A percentile compares a stretch with the other conserved stretches of the same genome.
Conservation (phyloP, 2,113 vertebrate genomes). For the Zosterops borbonicus region DNA sequence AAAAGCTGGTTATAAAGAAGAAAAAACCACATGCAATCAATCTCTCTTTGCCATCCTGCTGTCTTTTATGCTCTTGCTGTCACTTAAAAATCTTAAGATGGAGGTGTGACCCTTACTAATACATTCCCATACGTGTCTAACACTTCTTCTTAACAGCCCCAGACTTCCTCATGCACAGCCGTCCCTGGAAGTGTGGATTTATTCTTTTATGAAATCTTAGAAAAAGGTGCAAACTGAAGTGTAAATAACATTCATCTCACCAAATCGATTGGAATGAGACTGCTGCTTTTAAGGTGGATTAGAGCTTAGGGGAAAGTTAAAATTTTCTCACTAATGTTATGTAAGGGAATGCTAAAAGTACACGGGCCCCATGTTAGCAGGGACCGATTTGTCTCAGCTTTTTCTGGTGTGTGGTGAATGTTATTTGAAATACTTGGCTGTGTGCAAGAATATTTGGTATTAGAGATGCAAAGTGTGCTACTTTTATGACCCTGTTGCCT, state of each 20-base stretch:
- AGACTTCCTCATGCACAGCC: slow-evolving; percentile 72
- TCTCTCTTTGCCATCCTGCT: slow-evolving; percentile 50
- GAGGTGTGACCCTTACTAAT: slow-evolving; percentile 80
- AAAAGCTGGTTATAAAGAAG: neutral
- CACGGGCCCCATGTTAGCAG: neutral
- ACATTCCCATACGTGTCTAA: slow-evolving; percentile 79
- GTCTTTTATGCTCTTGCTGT: slow-evolving; percentile 53
- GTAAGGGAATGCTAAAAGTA: neutral
- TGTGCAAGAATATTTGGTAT: neutral
- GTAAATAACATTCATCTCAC: slow-evolving; percentile 82
- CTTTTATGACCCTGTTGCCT: slow-evolving; percentile 23
- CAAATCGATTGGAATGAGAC: slow-evolving; percentile 59
- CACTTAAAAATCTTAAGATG: slow-evolving; percentile 70
- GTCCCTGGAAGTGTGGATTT: slow-evolving; percentile 78
- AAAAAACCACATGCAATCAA: slow-evolving; percentile 2
- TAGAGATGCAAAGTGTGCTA: slow-evolving; percentile 24
- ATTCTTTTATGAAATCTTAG: slow-evolving; percentile 76
- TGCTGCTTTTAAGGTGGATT: slow-evolving; percentile 68
- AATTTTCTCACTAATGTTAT: neutral
- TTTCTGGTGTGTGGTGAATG: neutral
- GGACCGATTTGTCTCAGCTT: slow-evolving; percentile 5
- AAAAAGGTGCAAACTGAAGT: slow-evolving; percentile 80
- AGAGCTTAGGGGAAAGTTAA: slow-evolving; percentile 9
- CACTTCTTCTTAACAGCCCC: slow-evolving; percentile 75
- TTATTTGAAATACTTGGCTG: slow-evolving; percentile 3